Conservation (phyloP, 2,113 vertebrate genomes). For the Delphinus delphis region DNA sequence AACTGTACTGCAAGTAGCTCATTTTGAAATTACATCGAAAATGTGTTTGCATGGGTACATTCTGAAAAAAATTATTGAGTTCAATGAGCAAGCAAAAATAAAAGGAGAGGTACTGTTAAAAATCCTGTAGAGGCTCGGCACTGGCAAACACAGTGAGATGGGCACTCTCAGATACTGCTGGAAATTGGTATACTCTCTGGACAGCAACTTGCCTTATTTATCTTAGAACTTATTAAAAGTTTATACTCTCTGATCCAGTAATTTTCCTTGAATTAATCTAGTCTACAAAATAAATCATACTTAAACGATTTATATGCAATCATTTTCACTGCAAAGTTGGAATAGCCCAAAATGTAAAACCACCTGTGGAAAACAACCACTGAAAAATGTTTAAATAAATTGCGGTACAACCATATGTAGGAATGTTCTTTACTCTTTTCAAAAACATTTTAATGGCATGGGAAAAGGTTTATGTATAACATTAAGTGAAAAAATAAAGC, state of each 20-base stretch:
- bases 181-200: background rate
- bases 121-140: background rate
- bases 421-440: conserved; percentile 7
- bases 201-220: background rate
- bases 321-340: background rate
- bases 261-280: conserved; percentile 39
- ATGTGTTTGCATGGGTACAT: background rate
- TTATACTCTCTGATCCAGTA: background rate
- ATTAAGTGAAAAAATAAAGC: conserved; percentile 1
- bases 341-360: conserved; percentile 13
- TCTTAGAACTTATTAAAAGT: background rate
- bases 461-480: background rate
- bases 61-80: background rate
- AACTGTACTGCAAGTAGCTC: conserved; percentile 21
- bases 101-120: background rate
- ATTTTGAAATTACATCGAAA: conserved; percentile 39
- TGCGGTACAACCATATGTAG: background rate
- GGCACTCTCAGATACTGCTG: background rate
- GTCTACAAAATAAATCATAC: background rate
- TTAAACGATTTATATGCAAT: background rate
- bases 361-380: background rate
- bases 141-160: background rate
- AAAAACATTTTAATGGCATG: background rate
- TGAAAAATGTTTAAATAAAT: conserved; percentile 15
- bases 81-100: conserved; percentile 23